These are phyloP conservation scores for Ellobius talpinus DNA, from an alignment of 2,113 vertebrate genomes.

Conservation along the genomic window DNA sequence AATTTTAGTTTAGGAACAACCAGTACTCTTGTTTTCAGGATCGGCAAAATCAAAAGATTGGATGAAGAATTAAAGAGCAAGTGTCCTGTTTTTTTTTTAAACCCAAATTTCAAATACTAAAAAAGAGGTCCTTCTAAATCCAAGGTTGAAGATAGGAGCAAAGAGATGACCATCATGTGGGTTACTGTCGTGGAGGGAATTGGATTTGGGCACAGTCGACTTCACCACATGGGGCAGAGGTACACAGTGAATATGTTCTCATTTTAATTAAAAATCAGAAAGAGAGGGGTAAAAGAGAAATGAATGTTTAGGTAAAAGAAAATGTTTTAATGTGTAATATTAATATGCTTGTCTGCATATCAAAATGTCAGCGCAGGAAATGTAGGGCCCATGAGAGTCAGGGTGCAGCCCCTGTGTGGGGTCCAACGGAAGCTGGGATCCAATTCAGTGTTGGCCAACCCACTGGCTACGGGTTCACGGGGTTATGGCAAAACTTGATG, in stretches of 20 bases:
- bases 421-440: neutral
- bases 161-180: neutral
- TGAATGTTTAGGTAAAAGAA: slow-evolving; percentile 5
- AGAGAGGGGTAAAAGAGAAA: neutral
- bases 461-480: neutral
- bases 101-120: slow-evolving; percentile 25
- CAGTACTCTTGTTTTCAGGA: neutral
- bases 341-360: neutral
- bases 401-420: neutral
- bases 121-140: neutral
- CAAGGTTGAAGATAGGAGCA: neutral
- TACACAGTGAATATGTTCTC: neutral
- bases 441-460: neutral
- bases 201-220: neutral
- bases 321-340: slow-evolving; percentile 8
- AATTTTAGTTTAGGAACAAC: neutral
- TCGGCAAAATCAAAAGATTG: neutral
- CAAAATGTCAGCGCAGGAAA: neutral
- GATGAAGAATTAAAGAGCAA: neutral
- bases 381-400: neutral
- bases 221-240: neutral
- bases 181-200: neutral
- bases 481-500: neutral
- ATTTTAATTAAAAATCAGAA: slow-evolving; percentile 14
- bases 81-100: neutral